Evolutionary conservation across 2,113 vertebrate genomes (phyloP).

Genomic region (Nymphicus hollandicus): DNA sequence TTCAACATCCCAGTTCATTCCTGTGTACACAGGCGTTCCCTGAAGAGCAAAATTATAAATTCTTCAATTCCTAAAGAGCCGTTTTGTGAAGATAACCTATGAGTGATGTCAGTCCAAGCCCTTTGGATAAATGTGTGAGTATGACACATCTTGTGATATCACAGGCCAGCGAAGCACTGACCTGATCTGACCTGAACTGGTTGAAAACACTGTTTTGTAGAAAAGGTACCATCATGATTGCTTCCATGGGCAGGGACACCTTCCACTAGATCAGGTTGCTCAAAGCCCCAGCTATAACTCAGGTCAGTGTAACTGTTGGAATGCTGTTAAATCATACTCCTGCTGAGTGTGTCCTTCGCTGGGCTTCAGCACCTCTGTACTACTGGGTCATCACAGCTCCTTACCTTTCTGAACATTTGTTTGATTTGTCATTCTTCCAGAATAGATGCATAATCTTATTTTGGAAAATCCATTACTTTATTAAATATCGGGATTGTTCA

Average conservation of each 20-base stretch:
- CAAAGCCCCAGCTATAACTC: background rate
- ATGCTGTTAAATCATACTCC: background rate
- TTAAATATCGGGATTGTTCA: background rate
- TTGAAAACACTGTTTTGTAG: background rate
- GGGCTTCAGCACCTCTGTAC: background rate
- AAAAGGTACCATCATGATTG: fast-evolving
- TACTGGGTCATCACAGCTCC: background rate
- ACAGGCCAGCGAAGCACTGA: fast-evolving
- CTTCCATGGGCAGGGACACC: background rate
- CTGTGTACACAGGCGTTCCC: fast-evolving
- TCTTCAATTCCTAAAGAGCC: background rate
- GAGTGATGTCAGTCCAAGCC: background rate
- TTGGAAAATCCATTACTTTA: background rate
- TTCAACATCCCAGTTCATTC: background rate
- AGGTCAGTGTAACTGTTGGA: background rate
- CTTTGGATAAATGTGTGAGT: background rate
- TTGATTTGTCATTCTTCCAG: background rate
- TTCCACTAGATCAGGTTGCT: background rate
- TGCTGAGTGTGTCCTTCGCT: background rate
- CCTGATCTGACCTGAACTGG: background rate
- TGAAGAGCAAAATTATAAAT: too few species aligned
- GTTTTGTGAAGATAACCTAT: background rate
- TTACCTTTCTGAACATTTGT: background rate
- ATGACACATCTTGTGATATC: fast-evolving
- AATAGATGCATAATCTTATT: background rate